These are phyloP conservation scores for Abrostola tripartita DNA, from an alignment of 2,888 invertebrate species.

Conservation along the genomic window DNA sequence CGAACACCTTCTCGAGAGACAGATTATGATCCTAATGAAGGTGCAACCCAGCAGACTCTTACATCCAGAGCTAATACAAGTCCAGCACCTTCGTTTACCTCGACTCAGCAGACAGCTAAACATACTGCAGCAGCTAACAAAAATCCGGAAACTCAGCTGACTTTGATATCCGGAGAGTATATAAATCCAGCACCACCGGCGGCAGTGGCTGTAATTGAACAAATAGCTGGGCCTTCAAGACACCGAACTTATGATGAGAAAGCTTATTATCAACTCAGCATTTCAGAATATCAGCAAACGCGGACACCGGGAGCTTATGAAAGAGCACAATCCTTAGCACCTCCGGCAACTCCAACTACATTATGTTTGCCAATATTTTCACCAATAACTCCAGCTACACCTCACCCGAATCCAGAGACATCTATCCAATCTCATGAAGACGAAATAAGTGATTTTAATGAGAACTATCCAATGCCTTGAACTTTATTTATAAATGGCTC, in stretches of 20 bases:
- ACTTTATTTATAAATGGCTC: constrained; percentile 42
- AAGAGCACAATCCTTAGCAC: constrained; percentile 34
- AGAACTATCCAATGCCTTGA: constrained; percentile 44
- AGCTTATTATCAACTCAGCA: constrained; percentile 42
- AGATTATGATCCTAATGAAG: constrained; percentile 43
- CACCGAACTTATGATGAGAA: constrained; percentile 42
- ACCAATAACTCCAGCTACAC: constrained; percentile 37
- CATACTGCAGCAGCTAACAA: constrained; percentile 38
- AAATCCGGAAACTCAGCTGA: constrained; percentile 41
- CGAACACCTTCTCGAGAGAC: constrained; percentile 42
- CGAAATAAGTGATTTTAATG: constrained; percentile 43
- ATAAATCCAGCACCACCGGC: constrained; percentile 45
- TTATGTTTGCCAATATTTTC: constrained; percentile 33
- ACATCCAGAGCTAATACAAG: constrained; percentile 39
- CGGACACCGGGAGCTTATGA: constrained; percentile 44
- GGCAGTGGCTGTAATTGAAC: constrained; percentile 42
- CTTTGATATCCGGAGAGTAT: constrained; percentile 36
- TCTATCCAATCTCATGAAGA: constrained; percentile 45
- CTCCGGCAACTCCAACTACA: constrained; percentile 35
- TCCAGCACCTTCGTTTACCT: constrained; percentile 40
- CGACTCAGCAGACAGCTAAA: constrained; percentile 42
- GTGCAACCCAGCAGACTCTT: constrained; percentile 42
- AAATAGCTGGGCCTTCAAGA: constrained; percentile 44
- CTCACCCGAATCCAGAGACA: constrained; percentile 43
- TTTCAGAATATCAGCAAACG: constrained; percentile 42